A percentile compares a stretch with the other conserved stretches of the same genome.
Conservation (phyloP, 1,140 invertebrate genomes). For the Drosophila santomea region DNA sequence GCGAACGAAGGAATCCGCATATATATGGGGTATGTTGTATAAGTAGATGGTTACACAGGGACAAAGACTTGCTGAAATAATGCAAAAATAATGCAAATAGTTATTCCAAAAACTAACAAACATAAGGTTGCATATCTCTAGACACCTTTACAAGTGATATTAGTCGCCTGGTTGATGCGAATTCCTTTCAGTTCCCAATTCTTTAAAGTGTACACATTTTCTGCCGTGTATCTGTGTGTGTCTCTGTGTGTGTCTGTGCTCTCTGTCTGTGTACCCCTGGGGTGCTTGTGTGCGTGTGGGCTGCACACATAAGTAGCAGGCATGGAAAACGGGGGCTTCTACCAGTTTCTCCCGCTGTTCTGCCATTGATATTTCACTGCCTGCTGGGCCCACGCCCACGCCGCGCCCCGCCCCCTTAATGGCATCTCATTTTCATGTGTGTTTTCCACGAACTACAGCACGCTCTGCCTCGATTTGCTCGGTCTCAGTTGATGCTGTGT, state of each 20-base stretch:
- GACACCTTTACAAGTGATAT: background rate
- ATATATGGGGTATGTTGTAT: conserved; percentile 18
- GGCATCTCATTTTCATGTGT: conserved; percentile 46
- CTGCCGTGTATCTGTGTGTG: background rate
- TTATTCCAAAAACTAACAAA: background rate
- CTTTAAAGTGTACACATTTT: conserved; percentile 5
- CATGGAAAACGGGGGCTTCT: conserved; percentile 16
- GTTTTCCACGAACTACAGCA: background rate
- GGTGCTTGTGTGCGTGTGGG: conserved; percentile 26
- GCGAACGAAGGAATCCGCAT: conserved; percentile 47
- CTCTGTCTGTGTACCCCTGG: conserved; percentile 10
- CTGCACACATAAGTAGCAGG: conserved; percentile 41
- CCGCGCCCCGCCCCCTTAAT: conserved; percentile 22
- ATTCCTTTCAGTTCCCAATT: fast-evolving
- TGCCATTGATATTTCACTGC: conserved; percentile 53
- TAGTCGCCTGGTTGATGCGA: background rate
- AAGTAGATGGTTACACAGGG: conserved; percentile 10
- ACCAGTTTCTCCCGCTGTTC: conserved; percentile 44
- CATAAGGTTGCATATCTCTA: background rate
- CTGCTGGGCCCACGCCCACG: conserved; percentile 12
- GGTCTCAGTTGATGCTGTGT: conserved; percentile 61
- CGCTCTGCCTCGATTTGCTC: conserved; percentile 2
- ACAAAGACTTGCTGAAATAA: background rate
- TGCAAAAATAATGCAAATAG: background rate
- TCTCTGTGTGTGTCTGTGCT: background rate